A percentile compares a stretch with the other conserved stretches of the same genome.
These are phyloP conservation scores for Nectonema munidae DNA, from an alignment of 2,888 invertebrate genomes.

Conservation along the genomic window DNA sequence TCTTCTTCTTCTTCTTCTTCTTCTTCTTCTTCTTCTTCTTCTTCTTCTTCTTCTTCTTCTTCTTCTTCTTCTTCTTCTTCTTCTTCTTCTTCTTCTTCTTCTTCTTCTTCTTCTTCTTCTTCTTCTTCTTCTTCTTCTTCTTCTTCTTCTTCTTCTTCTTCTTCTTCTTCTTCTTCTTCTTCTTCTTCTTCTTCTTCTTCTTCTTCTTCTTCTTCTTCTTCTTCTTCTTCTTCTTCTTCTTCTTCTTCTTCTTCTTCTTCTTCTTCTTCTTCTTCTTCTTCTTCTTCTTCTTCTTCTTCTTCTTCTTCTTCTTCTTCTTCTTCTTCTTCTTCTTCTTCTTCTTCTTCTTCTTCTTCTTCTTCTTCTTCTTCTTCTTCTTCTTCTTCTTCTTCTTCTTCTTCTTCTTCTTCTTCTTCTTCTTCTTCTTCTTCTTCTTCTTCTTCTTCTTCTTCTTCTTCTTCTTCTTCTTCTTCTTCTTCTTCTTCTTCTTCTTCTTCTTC, in stretches of 20 bases:
- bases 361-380: slow-evolving; percentile 5
- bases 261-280: slow-evolving; percentile 5
- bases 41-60: slow-evolving; percentile 5
- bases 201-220: slow-evolving; percentile 1
- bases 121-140: slow-evolving; percentile 5
- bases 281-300: slow-evolving; percentile 1
- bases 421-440: slow-evolving; percentile 5
- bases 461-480: slow-evolving; percentile 1
- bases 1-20: slow-evolving; percentile 5
- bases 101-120: slow-evolving; percentile 5
- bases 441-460: slow-evolving; percentile 5
- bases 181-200: slow-evolving; percentile 1
- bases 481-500: slow-evolving; percentile 5
- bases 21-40: slow-evolving; percentile 5
- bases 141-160: slow-evolving; percentile 1
- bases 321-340: slow-evolving; percentile 5
- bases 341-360: slow-evolving; percentile 1
- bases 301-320: slow-evolving; percentile 5
- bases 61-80: slow-evolving; percentile 5
- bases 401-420: slow-evolving; percentile 1
- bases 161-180: slow-evolving; percentile 5
- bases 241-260: slow-evolving; percentile 1
- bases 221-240: slow-evolving; percentile 1
- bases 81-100: slow-evolving; percentile 5
- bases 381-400: slow-evolving; percentile 5